Base-by-base conservation (phyloP, 2,113 vertebrate genomes). In the Platysteira castanea region DNA sequence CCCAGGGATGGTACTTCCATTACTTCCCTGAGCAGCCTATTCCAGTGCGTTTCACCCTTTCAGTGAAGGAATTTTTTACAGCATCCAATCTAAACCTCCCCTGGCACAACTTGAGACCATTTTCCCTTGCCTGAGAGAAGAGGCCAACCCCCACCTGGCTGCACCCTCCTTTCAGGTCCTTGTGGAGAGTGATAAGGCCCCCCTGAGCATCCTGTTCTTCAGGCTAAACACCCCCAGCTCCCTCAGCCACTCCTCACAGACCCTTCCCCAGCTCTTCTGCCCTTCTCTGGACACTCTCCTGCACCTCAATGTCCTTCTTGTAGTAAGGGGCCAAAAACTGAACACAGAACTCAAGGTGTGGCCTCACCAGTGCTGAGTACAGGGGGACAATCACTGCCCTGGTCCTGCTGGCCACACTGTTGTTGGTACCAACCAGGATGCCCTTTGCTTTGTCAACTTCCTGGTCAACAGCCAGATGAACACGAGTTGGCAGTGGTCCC, bases 261-360 rank as follows among this genome's bases (percentile, higher is more conserved):
- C 16, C 9, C 39, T 49, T n/a, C 23, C 3, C n/a, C 49, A 49
- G 24, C 11, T 30, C 14, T 1, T 0, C 1, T 73, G 42, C 21
- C 26, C 26, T 65, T 57, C 27, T 35, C 50, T 73, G 76, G 26
- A 49, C 31, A 22, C 3, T 0, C 22, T 57, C 26, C 42, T 26
- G n/a, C 10, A 0, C 24, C 41, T 47, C 39, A 54, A 5, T 15
- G 17, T 35, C 35, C 7, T 49, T 64, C 14, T 10, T 31, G 14
- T 10, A 12, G 20, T 22, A 16, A 49, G 7, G 2, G 6, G 2
- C 14, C 6, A 21, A 80, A 8, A 49, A 71, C 13, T 22, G 67
- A 42, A 35, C 17, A 10, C 9, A 27, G 35, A 7, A 49, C 2
- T 87, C 0, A 3, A 56, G 17, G 35, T 22, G 26, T 9, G 42